Percentiles rank a stretch among this genome's conserved stretches.
phyloP scores from a whole-genome alignment of 2,113 vertebrate genomes.

The Brachirus orientalis region DNA sequence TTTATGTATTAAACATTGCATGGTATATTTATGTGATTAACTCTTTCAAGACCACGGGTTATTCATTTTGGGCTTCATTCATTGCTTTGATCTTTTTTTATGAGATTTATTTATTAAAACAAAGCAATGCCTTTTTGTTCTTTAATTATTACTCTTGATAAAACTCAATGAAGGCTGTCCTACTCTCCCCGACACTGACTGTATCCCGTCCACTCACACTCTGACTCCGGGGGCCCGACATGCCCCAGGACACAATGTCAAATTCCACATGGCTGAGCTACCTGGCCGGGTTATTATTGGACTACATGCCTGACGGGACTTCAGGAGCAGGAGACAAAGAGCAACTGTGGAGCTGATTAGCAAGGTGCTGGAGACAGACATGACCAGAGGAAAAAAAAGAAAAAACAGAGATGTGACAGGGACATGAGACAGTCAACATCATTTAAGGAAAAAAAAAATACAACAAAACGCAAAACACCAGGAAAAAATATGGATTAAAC shows the following conservation, averaged over 20 bases:
- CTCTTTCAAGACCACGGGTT: too few relatives aligned
- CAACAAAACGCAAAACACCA: background rate
- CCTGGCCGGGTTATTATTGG: constrained; percentile 72
- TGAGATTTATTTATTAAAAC: too few relatives aligned
- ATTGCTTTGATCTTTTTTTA: too few relatives aligned
- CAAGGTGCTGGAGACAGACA: constrained; percentile 61
- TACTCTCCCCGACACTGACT: constrained; percentile 46
- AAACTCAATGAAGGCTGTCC: constrained; percentile 15
- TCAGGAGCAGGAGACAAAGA: constrained; percentile 42
- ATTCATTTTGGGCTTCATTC: too few relatives aligned
- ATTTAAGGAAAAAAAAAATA: background rate
- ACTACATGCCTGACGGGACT: constrained; percentile 60
- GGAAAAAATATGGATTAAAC: too few relatives aligned
- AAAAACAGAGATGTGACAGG: constrained; percentile 4
- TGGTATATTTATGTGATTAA: too few relatives aligned
- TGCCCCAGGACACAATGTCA: constrained; percentile 69
- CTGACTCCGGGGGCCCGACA: constrained; percentile 43
- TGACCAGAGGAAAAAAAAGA: constrained; percentile 8
- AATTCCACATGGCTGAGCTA: constrained; percentile 81
- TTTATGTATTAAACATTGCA: too few relatives aligned
- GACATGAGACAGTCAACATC: constrained; percentile 15
- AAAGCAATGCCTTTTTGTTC: too few relatives aligned
- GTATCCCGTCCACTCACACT: constrained; percentile 64
- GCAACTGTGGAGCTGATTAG: constrained; percentile 57
- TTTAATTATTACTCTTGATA: constrained; percentile 21